Base-by-base conservation (phyloP, 2,888 invertebrate species). In the Agrotis puta region DNA sequence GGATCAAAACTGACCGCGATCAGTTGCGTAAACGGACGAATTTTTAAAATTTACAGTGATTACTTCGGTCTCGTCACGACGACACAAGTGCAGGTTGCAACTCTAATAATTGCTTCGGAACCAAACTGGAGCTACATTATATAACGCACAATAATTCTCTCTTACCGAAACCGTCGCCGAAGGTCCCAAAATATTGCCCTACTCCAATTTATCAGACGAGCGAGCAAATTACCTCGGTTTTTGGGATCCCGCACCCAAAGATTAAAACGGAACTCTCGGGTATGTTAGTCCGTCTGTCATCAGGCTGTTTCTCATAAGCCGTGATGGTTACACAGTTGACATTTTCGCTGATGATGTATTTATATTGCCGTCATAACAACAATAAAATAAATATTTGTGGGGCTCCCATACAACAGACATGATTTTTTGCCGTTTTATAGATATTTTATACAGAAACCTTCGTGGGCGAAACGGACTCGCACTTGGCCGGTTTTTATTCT, bases 21-120 rank as follows among this genome's bases (percentile, higher is more conserved):
- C 81, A 80, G 82, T 93, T 94, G 89, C 91, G 92, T 85, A 93
- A 94, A 85, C 75, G 82, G 64, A 84, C 88, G 87, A 91, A 92
- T 87, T 89, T 90, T 89, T 89, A 88, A 92, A 86, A 83, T 87
- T 85, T 87, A 87, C 86, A 79, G 86, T 88, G 86, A 91, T 92
- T 91, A 91, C 89, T 88, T 57, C 79, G 77, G 64, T 89, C 87
- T 88, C 88, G 88, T 92, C 90, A 88, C 89, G 89, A 86, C 79
- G 89, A 88, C 72, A 73, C 93, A 92, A 92, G 92, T 92, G 91
- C 90, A 87, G 77, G 87, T 83, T 85, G 77, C 81, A 79, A 83
- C 86, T 92, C 88, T 91, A 90, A 90, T 90, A 90, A 93, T 90
- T 91, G 85, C 88, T 79, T 87, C 82, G 82, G 81, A 85, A 87